Conservation (phyloP, 2,888 invertebrate species). For the Andrena trimmerana region DNA sequence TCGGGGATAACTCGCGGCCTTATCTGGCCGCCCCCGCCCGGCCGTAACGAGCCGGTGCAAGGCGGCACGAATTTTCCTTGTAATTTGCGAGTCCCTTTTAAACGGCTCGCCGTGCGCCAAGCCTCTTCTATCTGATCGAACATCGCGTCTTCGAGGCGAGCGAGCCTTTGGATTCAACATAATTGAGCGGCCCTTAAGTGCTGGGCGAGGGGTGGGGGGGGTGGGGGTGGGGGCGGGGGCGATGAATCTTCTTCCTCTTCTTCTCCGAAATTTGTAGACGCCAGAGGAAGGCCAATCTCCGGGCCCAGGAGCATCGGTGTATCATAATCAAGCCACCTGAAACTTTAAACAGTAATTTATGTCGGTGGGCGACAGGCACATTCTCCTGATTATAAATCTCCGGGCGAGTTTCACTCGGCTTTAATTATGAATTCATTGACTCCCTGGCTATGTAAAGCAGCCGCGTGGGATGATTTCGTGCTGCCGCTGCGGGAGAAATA, state of each 20-base stretch:
- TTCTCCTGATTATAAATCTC: slow-evolving; percentile 42
- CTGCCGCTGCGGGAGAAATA: slow-evolving; percentile 49
- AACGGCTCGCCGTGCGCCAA: background rate
- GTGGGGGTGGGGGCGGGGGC: no score
- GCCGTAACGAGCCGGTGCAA: background rate
- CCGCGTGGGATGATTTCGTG: slow-evolving; percentile 31
- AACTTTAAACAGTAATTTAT: slow-evolving; percentile 50
- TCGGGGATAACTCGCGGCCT: slow-evolving; percentile 44
- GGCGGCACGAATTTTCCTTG: background rate
- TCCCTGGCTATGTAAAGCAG: slow-evolving; percentile 16
- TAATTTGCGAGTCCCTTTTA: background rate
- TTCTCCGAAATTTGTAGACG: background rate
- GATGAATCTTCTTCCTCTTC: no score
- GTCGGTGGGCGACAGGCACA: slow-evolving; percentile 25
- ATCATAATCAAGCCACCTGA: background rate
- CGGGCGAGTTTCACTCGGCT: background rate
- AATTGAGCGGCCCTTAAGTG: no score
- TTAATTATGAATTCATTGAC: slow-evolving; percentile 60
- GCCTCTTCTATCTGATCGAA: background rate
- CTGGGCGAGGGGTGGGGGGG: no score
- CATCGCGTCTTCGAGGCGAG: background rate
- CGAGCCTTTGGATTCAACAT: no score
- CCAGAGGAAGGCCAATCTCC: background rate
- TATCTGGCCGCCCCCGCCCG: background rate
- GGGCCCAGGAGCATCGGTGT: background rate